A percentile compares a stretch with the other conserved stretches of the same genome.
These are phyloP conservation scores for Apocrypta bakeri DNA, from an alignment of 1,140 invertebrate genomes.

Conservation along the genomic window DNA sequence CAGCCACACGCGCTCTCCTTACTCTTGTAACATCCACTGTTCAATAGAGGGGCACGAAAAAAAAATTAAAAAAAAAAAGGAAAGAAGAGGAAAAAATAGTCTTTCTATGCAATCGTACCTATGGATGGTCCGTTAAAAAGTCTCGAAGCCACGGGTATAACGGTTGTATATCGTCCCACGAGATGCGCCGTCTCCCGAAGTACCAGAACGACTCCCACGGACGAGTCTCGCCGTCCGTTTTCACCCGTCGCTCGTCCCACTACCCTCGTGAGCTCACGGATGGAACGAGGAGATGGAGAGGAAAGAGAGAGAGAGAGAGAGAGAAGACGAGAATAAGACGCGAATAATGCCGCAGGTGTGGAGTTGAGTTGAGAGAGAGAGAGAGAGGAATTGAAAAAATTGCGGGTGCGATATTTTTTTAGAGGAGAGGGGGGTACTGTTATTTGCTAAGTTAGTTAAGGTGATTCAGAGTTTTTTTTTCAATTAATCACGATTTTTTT, in stretches of 20 bases:
- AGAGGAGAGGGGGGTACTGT: no score
- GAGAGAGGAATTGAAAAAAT: background rate
- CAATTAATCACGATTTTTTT: no score
- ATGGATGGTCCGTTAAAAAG: background rate
- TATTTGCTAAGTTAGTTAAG: no score
- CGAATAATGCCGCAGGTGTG: background rate
- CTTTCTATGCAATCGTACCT: no score
- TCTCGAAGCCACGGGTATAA: background rate
- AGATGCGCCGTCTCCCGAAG: conserved; percentile 68
- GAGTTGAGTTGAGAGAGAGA: background rate
- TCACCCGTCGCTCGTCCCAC: conserved; percentile 55
- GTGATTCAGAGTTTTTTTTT: no score
- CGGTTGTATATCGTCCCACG: conserved; percentile 10
- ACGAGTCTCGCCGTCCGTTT: conserved; percentile 60
- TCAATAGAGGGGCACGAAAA: no score
- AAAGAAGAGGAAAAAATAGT: no score
- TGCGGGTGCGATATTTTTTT: no score
- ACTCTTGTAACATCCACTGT: no score
- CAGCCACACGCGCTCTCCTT: no score
- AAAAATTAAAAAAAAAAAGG: no score
- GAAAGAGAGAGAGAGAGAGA: background rate
- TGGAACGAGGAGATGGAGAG: background rate
- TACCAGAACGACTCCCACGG: conserved; percentile 68
- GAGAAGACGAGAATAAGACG: background rate
- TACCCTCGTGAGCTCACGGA: conserved; percentile 48